Evolutionary conservation across 2,888 invertebrate species (phyloP).

Genomic region (Ischnus inquisitorius): DNA sequence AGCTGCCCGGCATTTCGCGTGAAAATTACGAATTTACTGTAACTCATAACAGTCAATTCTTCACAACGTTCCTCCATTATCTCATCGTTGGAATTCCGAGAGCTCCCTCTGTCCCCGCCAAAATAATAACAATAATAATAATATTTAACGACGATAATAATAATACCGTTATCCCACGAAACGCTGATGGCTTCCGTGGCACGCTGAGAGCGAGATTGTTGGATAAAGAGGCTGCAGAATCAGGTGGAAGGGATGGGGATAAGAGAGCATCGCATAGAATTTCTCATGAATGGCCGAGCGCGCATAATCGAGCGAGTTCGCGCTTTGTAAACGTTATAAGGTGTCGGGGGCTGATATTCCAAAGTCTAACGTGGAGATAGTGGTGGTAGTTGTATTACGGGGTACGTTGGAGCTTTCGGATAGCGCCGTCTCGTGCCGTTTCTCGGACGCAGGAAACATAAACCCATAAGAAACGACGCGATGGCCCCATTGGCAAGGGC

Average conservation of each 20-base stretch:
- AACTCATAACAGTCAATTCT: neutral
- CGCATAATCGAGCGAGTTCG: constrained; percentile 64
- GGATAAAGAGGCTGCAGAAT: constrained; percentile 5
- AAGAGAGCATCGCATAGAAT: neutral
- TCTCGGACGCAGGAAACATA: constrained; percentile 74
- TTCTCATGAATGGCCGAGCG: constrained; percentile 17
- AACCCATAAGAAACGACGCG: constrained; percentile 75
- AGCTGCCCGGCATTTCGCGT: neutral
- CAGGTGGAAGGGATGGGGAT: neutral
- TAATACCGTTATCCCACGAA: constrained; percentile 42
- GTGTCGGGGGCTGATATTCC: constrained; percentile 15
- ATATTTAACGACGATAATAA: constrained; percentile 54
- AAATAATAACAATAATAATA: constrained; percentile 31
- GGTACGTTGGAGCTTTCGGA: constrained; percentile 33
- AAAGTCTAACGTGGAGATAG: neutral
- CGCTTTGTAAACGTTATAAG: constrained; percentile 48
- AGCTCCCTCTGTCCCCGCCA: neutral
- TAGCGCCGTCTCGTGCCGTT: constrained; percentile 51
- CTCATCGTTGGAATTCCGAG: neutral
- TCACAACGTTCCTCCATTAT: constrained; percentile 1
- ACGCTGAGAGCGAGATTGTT: constrained; percentile 28
- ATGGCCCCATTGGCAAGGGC: constrained; percentile 71
- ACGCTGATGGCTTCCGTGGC: constrained; percentile 21
- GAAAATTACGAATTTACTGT: neutral
- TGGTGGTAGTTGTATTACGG: neutral